These are phyloP conservation scores for Entomyzon cyanotis DNA, from an alignment of 2,113 vertebrate genomes.

Conservation along the genomic window DNA sequence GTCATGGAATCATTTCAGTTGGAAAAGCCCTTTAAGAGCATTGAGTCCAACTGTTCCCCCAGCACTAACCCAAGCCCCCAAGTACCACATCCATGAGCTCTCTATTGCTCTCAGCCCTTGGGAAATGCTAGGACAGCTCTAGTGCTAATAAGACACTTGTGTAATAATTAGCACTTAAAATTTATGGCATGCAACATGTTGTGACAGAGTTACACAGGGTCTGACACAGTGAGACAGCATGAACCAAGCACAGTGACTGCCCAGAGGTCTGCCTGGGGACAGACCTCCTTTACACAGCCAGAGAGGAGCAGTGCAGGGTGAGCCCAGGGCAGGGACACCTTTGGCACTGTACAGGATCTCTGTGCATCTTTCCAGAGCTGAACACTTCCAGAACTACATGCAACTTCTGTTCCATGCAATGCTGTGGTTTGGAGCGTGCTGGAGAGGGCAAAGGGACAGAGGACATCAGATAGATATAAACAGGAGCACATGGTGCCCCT, in stretches of 20 bases:
- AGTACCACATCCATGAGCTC: not conserved
- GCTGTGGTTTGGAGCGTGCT: not conserved
- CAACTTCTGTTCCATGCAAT: not conserved
- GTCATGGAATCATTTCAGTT: not conserved
- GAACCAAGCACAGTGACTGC: not conserved
- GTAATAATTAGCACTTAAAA: not conserved
- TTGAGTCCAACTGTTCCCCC: not conserved
- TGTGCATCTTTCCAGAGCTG: not conserved
- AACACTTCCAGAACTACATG: not conserved
- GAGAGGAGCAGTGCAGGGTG: not conserved
- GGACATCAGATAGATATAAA: not conserved
- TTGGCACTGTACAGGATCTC: not conserved
- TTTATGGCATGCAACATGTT: not conserved
- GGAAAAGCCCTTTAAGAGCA: not conserved
- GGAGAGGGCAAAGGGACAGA: not conserved
- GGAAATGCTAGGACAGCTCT: not conserved
- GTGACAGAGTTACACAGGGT: not conserved
- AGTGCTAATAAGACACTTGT: not conserved
- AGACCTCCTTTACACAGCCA: not conserved
- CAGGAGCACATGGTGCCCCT: rapidly evolving
- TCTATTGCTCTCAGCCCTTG: not conserved
- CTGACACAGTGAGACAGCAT: not conserved
- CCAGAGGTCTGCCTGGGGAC: not conserved
- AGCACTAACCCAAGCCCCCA: not conserved
- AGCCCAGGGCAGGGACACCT: not conserved